Evolutionary conservation across 2,797 vertebrate genomes (phyloP), one percentile per base, ranked within the genome.

Genomic region (Catostomus latipinnis): DNA sequence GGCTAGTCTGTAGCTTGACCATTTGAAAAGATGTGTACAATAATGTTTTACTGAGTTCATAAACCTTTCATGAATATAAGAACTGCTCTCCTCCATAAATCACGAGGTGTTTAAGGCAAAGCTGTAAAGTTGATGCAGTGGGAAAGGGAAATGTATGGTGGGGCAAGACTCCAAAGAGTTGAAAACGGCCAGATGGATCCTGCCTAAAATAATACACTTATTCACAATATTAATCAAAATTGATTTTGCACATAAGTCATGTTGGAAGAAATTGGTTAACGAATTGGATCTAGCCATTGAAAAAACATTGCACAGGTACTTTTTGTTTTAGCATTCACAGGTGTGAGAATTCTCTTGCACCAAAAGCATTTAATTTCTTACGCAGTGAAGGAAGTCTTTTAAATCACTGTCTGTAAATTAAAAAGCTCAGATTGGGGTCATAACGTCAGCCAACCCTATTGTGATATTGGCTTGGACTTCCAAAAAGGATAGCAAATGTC

Each of bases 1-100:
- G 88, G 85, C 90, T 91, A 87, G 89, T 91, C 91, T 93, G 89
- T 91, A 91, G 92, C 91, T 86, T 87, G 88, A 90, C 88, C 86
- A 78, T 90, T 91, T 92, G 88, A 88, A 92, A 89, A 86, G 80
- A 34, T 34, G 1, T 34, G 34, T 34, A 34, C 34, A 34, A 34
- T 34, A 34, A 34, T 4, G 4, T 34, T 34, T 34, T 34, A 34
- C 34, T 34, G 34, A 34, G 90, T 92, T 92, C 90, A 91, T 92
- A 94, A 93, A 95, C 87, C 88, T 91, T 88, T 91, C 34, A 61
- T 91, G 86, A 84, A 92, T 89, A 83, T 91, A 89, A 72, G 80
- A 91, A 91, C 81, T 84, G 76, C 82, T 89, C 88, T 88, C 85
- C 85, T 89, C 82, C 61, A 89, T 93, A 92, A 93, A 94, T 88